Percentiles rank a stretch among this genome's conserved stretches.
These are phyloP conservation scores for Mayetiola destructor DNA, from an alignment of 2,888 invertebrate genomes.

Conservation along the genomic window DNA sequence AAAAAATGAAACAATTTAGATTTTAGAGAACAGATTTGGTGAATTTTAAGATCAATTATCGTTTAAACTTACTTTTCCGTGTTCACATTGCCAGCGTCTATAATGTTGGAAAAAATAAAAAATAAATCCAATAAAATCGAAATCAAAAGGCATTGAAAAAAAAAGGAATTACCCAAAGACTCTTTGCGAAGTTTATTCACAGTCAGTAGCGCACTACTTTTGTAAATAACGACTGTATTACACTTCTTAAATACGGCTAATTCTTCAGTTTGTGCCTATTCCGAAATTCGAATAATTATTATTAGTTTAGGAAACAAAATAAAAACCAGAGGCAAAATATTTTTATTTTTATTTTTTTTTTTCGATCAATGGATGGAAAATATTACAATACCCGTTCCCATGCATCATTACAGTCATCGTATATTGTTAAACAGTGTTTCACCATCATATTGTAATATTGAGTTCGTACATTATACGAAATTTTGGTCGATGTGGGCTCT, in stretches of 20 bases:
- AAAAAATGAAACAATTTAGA: too few species aligned
- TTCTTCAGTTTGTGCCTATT: slow-evolving; percentile 55
- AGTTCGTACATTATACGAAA: slow-evolving; percentile 70
- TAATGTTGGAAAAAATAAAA: slow-evolving; percentile 20
- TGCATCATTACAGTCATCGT: slow-evolving; percentile 53
- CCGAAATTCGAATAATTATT: too few species aligned
- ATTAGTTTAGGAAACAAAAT: too few species aligned
- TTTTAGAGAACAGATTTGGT: neutral
- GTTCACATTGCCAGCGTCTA: slow-evolving; percentile 31
- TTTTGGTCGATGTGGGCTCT: slow-evolving; percentile 63
- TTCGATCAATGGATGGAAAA: neutral
- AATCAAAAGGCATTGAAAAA: neutral
- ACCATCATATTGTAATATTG: slow-evolving; percentile 77
- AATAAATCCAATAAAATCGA: neutral
- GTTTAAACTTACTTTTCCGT: slow-evolving; percentile 20
- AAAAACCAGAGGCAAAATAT: too few species aligned
- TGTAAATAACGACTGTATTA: slow-evolving; percentile 56
- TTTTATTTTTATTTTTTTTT: neutral
- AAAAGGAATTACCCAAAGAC: slow-evolving; percentile 25
- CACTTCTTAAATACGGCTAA: slow-evolving; percentile 60
- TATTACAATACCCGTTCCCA: slow-evolving; percentile 40
- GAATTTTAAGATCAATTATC: neutral
- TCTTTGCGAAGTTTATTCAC: slow-evolving; percentile 60
- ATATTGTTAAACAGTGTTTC: slow-evolving; percentile 71
- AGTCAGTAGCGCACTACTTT: slow-evolving; percentile 60